Percentiles rank a stretch among this genome's conserved stretches.
These are phyloP conservation scores for Hemiprocne comata DNA, from an alignment of 2,113 vertebrate species.

Conservation along the genomic window DNA sequence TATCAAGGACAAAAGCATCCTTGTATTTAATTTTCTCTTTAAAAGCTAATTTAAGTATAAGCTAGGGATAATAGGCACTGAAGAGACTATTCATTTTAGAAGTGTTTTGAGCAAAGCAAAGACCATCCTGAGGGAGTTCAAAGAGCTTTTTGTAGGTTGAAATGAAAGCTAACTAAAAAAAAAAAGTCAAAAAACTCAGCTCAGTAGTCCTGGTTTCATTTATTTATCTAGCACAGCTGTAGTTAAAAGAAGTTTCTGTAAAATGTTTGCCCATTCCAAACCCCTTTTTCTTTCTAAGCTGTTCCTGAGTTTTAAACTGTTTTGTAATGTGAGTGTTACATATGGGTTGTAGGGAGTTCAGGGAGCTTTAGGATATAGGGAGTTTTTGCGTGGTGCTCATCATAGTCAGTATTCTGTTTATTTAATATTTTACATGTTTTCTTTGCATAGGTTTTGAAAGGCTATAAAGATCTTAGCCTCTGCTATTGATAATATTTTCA, in stretches of 20 bases:
- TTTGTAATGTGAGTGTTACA: not conserved
- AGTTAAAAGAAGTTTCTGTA: constrained; percentile 27
- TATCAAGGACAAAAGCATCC: not conserved
- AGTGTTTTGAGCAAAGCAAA: constrained; percentile 13
- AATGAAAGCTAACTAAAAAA: constrained; percentile 48
- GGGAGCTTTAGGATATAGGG: not conserved
- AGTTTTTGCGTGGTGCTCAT: not conserved
- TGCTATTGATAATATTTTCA: not conserved
- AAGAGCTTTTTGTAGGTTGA: constrained; percentile 56
- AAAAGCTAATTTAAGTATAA: constrained; percentile 23
- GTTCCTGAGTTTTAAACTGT: not conserved
- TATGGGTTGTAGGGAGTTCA: not conserved
- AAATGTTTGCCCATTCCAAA: constrained; percentile 46
- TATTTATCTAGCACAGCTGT: constrained; percentile 66
- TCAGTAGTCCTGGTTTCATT: constrained; percentile 24
- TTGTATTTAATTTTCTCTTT: constrained; percentile 10
- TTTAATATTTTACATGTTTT: not conserved
- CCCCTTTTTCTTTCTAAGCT: constrained; percentile 43
- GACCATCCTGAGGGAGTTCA: constrained; percentile 45
- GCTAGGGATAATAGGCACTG: not conserved
- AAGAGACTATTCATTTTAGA: constrained; percentile 40
- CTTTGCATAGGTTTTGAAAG: not conserved
- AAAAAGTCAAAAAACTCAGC: not conserved
- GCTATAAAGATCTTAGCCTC: not conserved
- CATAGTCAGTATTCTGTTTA: not conserved